phyloP scores from a whole-genome alignment of 1,140 invertebrate genomes.

The Bombyx mandarina region DNA sequence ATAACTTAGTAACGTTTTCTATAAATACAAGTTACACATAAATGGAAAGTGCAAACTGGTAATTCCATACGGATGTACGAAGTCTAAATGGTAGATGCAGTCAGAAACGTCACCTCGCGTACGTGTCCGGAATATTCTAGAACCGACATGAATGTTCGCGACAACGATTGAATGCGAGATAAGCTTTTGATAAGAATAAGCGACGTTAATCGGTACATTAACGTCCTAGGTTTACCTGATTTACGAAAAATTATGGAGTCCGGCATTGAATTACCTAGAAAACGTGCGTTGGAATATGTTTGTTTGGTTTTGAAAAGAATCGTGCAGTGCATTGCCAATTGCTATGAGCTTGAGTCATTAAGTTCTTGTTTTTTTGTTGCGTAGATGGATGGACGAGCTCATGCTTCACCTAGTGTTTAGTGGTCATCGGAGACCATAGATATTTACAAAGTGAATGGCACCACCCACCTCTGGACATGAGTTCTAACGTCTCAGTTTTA shows the following conservation, averaged over 20 bases:
- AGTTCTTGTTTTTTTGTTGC: no score
- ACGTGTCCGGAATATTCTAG: conserved; percentile 1
- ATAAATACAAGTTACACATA: neutral
- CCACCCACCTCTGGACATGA: no score
- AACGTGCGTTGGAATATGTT: no score
- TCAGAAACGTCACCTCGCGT: neutral
- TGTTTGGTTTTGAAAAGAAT: no score
- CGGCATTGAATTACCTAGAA: no score
- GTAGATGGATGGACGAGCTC: no score
- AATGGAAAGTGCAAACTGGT: conserved; percentile 3
- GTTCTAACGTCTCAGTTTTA: no score
- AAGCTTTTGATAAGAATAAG: neutral
- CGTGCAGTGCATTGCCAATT: no score
- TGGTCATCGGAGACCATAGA: no score
- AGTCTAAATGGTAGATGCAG: neutral
- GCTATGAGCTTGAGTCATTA: no score
- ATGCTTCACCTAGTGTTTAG: no score
- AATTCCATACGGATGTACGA: conserved; percentile 1
- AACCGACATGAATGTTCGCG: neutral
- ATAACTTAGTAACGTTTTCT: neutral
- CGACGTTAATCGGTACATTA: neutral
- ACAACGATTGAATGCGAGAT: conserved; percentile 2
- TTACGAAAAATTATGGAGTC: neutral
- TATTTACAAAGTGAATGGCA: no score
- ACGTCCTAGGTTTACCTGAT: neutral